Evolutionary conservation across 2,113 vertebrate genomes (phyloP).

Genomic region (Carassius gibelio): DNA sequence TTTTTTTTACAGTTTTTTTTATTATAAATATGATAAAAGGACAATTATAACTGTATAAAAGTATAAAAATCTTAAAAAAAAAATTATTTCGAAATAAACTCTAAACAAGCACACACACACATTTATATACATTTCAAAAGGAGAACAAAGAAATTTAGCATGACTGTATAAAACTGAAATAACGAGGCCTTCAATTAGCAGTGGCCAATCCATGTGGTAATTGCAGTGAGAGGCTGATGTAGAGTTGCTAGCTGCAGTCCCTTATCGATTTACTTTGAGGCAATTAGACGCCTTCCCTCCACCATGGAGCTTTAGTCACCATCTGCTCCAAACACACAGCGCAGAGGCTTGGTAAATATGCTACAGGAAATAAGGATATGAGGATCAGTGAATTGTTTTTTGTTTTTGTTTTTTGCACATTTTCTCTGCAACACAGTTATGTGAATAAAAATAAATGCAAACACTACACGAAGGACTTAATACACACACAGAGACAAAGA

Average conservation of each 20-base stretch:
- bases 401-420: neutral
- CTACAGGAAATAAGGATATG: conserved; percentile 47
- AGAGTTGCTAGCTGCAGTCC: conserved; percentile 63
- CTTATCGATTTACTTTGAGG: conserved; percentile 75
- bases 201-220: conserved; percentile 74
- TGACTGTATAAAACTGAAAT: conserved; percentile 61
- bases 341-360: conserved; percentile 40
- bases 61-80: no score
- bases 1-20: no score
- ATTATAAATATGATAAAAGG: no score
- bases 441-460: conserved; percentile 23
- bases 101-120: no score
- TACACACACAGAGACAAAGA: neutral
- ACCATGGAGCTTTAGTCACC: conserved; percentile 67
- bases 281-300: conserved; percentile 74
- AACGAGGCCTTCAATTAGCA: conserved; percentile 71
- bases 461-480: neutral
- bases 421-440: conserved; percentile 29
- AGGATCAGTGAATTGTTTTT: conserved; percentile 22
- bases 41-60: no score
- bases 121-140: neutral
- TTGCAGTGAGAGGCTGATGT: conserved; percentile 70
- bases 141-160: conserved; percentile 22
- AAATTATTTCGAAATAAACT: no score
- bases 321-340: conserved; percentile 67